A percentile compares a stretch with the other conserved stretches of the same genome.
Conservation (phyloP, 2,888 invertebrate species). For the Listrodromus nycthemerus region DNA sequence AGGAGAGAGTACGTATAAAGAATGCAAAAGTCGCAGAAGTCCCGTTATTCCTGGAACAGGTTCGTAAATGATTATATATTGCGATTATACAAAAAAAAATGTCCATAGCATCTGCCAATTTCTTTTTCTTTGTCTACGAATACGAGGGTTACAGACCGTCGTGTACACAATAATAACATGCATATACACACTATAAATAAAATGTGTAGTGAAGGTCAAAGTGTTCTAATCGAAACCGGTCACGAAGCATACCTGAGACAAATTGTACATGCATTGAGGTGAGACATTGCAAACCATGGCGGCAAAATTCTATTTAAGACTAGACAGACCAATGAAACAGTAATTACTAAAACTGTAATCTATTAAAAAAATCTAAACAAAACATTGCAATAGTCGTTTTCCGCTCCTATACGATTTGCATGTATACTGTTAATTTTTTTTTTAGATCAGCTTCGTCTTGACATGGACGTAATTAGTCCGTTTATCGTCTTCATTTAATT, state of each 20-base stretch:
- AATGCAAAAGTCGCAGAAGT: background rate
- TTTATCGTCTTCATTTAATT: too few species aligned
- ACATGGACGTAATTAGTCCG: too few species aligned
- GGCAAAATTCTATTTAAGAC: background rate
- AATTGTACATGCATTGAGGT: conserved; percentile 15
- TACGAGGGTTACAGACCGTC: background rate
- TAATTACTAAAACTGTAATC: background rate
- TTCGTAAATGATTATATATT: background rate
- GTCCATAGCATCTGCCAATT: background rate
- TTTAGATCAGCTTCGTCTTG: too few species aligned
- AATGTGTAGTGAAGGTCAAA: conserved; percentile 54
- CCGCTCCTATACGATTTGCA: too few species aligned
- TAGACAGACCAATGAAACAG: background rate
- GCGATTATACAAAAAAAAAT: background rate
- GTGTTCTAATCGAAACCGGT: conserved; percentile 54
- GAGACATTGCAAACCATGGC: conserved; percentile 14
- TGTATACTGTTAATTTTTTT: too few species aligned
- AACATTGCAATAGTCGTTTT: too few species aligned
- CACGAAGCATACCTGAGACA: conserved; percentile 34
- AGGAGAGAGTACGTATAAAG: background rate
- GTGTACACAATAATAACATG: conserved; percentile 41
- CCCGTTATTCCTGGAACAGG: background rate
- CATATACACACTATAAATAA: conserved; percentile 3
- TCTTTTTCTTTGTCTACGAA: background rate
- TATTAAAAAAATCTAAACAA: background rate